These are phyloP conservation scores for Apodemus speciosus DNA, from an alignment of 2,113 vertebrate genomes.

Conservation along the genomic window DNA sequence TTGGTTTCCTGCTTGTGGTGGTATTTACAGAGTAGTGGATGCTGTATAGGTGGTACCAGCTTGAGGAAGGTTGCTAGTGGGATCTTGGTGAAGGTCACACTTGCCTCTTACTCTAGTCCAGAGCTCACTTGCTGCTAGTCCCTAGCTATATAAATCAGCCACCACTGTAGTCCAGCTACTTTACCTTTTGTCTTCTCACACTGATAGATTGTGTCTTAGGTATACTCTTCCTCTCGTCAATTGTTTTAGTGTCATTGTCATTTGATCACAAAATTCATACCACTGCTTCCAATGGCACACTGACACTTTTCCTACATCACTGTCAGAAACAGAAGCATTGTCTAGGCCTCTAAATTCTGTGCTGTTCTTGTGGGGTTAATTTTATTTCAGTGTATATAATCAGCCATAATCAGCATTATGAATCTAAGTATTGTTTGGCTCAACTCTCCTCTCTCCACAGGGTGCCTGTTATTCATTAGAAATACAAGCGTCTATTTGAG, in stretches of 20 bases:
- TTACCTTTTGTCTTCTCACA: neutral
- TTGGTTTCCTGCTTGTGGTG: neutral
- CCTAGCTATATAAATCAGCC: neutral
- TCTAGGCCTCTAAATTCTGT: neutral
- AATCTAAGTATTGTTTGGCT: neutral
- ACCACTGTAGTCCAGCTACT: neutral
- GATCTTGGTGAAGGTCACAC: neutral
- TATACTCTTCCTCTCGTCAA: too few species aligned
- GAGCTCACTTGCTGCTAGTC: neutral
- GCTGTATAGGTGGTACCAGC: fast-evolving
- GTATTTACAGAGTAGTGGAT: neutral
- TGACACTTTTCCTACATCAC: neutral
- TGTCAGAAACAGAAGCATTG: neutral
- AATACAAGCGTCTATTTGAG: neutral
- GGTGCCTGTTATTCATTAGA: neutral
- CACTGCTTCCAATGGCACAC: neutral
- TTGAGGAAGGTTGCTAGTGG: neutral
- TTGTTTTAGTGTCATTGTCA: neutral
- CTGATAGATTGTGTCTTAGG: neutral
- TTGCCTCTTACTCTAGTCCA: neutral
- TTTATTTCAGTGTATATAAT: neutral
- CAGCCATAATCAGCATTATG: neutral
- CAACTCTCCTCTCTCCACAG: too few species aligned
- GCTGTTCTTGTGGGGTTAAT: neutral
- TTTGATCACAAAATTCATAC: neutral